phyloP scores from a whole-genome alignment of 2,113 vertebrate genomes.

The Cyanoderma ruficeps region DNA sequence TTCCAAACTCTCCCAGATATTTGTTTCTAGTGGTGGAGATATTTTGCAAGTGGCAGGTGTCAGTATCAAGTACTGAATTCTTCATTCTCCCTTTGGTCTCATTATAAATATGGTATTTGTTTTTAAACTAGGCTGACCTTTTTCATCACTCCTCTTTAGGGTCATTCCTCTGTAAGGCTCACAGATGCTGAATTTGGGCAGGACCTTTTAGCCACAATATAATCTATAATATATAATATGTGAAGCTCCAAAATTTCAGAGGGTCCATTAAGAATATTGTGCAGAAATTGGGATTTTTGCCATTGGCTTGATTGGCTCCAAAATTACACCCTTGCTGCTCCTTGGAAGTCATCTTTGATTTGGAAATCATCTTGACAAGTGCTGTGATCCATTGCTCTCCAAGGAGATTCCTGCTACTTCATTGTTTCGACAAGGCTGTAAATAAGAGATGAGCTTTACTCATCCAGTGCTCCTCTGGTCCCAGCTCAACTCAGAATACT shows the following conservation, averaged over 20 bases:
- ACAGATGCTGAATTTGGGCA: not conserved
- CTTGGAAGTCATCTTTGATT: slow-evolving; percentile 48
- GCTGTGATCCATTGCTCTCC: slow-evolving; percentile 56
- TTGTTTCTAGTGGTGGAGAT: not conserved
- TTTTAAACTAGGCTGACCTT: slow-evolving; percentile 5
- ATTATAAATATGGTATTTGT: not conserved
- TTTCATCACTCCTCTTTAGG: slow-evolving; percentile 31
- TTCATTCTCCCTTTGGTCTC: slow-evolving; percentile 5
- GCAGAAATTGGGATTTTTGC: slow-evolving; percentile 24
- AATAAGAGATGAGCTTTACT: slow-evolving; percentile 66
- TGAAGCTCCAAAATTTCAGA: not conserved
- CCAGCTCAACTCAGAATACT: not conserved
- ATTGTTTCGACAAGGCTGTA: slow-evolving; percentile 51
- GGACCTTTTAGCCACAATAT: not conserved
- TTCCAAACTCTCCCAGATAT: not conserved
- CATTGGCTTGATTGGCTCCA: slow-evolving; percentile 12
- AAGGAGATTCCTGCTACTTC: slow-evolving; percentile 59
- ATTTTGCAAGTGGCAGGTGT: slow-evolving; percentile 41
- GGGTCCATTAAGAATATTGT: not conserved
- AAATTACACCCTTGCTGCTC: slow-evolving; percentile 4
- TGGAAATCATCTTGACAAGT: slow-evolving; percentile 59
- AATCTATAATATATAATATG: not conserved
- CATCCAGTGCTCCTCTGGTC: not conserved
- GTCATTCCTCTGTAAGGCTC: not conserved
- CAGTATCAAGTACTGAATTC: not conserved